Evolutionary conservation across 2,888 invertebrate species (phyloP).

Genomic region (Cylloceria caligata): DNA sequence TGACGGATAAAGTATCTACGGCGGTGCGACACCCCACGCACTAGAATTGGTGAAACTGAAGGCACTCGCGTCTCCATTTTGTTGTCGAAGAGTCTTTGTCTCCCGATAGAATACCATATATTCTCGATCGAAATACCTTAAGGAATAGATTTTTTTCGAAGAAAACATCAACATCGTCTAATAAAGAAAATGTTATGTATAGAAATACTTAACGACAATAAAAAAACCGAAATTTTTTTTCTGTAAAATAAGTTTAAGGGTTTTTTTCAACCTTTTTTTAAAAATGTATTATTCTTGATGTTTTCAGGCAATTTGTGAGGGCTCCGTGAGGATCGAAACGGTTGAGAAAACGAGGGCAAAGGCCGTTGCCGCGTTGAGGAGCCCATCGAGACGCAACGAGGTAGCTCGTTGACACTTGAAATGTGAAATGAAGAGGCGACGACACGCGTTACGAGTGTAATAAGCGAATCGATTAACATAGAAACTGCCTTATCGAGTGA

Average conservation of each 20-base stretch:
- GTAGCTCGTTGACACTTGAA: constrained; percentile 36
- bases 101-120: not conserved
- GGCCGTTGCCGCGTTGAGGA: not conserved
- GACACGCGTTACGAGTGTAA: constrained; percentile 52
- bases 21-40: constrained; percentile 1
- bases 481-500: constrained; percentile 67
- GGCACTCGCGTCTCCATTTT: not conserved
- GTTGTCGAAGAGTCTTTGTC: not conserved
- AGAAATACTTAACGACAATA: no score
- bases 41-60: not conserved
- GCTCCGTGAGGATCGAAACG: not conserved
- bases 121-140: not conserved
- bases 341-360: constrained; percentile 32
- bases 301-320: constrained; percentile 22
- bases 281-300: not conserved
- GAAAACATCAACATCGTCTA: not conserved
- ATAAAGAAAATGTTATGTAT: not conserved
- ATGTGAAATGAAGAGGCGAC: constrained; percentile 46
- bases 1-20: constrained; percentile 24
- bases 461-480: constrained; percentile 72
- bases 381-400: constrained; percentile 16
- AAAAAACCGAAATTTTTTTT: not conserved
- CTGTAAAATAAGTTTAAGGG: not conserved
- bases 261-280: not conserved
- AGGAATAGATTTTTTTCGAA: not conserved